These are phyloP conservation scores for Drosophila monieri DNA, from an alignment of 2,888 invertebrate genomes.

Conservation along the genomic window DNA sequence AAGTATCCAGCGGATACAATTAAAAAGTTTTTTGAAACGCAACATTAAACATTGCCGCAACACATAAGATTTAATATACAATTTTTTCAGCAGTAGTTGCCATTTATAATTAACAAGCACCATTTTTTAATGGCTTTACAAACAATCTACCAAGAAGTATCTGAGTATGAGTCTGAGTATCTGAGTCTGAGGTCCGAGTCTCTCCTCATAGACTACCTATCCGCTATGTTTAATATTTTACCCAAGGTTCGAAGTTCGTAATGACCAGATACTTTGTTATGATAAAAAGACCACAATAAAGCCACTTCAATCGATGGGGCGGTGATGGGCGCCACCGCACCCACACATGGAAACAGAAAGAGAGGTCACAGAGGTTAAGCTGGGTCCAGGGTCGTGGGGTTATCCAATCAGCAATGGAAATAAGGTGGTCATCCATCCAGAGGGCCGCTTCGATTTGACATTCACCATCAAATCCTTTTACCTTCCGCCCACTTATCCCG, in stretches of 20 bases:
- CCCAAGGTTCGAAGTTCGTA: not conserved
- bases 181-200: too few relatives aligned
- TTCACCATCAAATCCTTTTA: slow-evolving; percentile 8
- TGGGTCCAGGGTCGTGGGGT: slow-evolving; percentile 31
- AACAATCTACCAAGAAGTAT: too few relatives aligned
- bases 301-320: not conserved
- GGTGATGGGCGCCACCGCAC: slow-evolving; percentile 1
- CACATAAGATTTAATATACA: not conserved
- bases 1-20: slow-evolving; percentile 52
- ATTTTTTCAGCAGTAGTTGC: too few relatives aligned
- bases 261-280: not conserved
- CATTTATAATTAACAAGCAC: too few relatives aligned
- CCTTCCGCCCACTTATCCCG: slow-evolving; percentile 38
- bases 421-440: slow-evolving; percentile 71
- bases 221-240: not conserved
- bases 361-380: slow-evolving; percentile 1
- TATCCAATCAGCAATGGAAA: slow-evolving; percentile 71
- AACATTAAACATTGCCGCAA: slow-evolving; percentile 4
- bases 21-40: slow-evolving; percentile 45
- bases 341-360: not conserved
- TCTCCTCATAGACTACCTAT: not conserved
- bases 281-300: slow-evolving; percentile 8
- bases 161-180: too few relatives aligned
- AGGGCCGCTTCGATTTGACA: slow-evolving; percentile 50
- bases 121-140: not conserved